Evolutionary conservation across 2,888 invertebrate genomes (phyloP).

Genomic region (Drosophila mimica): DNA sequence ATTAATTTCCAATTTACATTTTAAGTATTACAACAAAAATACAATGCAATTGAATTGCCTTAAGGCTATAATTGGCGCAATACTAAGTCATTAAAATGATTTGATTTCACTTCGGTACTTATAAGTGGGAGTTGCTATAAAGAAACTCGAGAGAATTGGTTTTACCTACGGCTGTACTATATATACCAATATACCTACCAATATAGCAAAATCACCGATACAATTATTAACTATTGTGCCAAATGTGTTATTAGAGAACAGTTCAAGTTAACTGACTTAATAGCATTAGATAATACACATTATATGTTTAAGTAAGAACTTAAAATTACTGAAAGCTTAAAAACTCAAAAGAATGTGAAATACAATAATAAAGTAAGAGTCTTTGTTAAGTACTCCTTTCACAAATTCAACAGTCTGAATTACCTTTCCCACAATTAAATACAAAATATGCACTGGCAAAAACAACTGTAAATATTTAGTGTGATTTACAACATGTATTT

Average conservation of each 20-base stretch:
- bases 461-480: constrained; percentile 46
- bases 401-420: constrained; percentile 5
- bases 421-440: constrained; percentile 24
- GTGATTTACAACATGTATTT: constrained; percentile 65
- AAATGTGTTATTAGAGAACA: constrained; percentile 5
- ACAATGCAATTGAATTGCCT: constrained; percentile 48
- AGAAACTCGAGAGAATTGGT: constrained; percentile 23
- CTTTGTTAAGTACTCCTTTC: constrained; percentile 2
- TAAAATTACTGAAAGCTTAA: neutral
- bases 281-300: neutral
- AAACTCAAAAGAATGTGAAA: neutral
- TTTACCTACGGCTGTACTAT: constrained; percentile 7
- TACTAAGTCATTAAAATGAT: constrained; percentile 50
- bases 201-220: constrained; percentile 6
- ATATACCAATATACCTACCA: constrained; percentile 6
- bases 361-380: neutral
- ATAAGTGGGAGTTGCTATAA: constrained; percentile 42
- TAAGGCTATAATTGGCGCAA: constrained; percentile 51
- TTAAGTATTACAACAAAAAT: constrained; percentile 40
- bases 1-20: constrained; percentile 73
- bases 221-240: neutral
- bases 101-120: constrained; percentile 31
- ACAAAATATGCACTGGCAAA: constrained; percentile 23
- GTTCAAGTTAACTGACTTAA: neutral
- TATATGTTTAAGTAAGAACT: neutral